Base-by-base conservation (phyloP, 2,113 vertebrate species). In the Platycercus adscitus region DNA sequence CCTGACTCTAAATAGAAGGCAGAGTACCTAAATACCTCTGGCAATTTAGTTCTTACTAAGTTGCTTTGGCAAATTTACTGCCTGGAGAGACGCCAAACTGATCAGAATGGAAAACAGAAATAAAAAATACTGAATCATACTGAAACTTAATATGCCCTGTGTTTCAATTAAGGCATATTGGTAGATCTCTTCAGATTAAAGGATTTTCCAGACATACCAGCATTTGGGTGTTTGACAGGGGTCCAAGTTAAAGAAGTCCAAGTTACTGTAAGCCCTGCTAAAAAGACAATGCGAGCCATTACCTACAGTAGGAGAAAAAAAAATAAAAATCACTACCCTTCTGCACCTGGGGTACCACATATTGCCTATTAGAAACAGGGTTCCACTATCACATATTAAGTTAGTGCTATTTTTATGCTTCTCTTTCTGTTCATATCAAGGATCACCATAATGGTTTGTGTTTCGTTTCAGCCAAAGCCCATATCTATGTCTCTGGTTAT, bases 401-500 rank as follows among this genome's bases (percentile, higher is more conserved):
- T 55, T 43, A 41, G 31, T 86, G 26, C 3, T 55, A 26, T 12
- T 55, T 49, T 75, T 63, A 69, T 81, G n/a, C 21, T 47, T 43
- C n/a, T 66, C 23, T 43, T 81, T 47, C n/a, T 49, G 35, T 55
- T 63, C 15, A 11, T 28, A 35, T 12, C 24, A 69, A 61, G 47
- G 17, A 43, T 53, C 31, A 47, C 11, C 0, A 0, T 43, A 63
- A 47, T 5, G 7, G 21, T 55, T 17, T 63, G 14, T 15, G 21
- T 68, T 69, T 39, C 55, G 8, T 55, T 61, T 76, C 69, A 81
- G 25, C 4, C 4, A 19, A 75, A 81, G 41, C 28, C 39, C 6
- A 1, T 24, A 35, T 6, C 20, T 58, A 4, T 39, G 16, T 29
- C 11, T 58, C 13, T 46, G 12, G 3, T 61, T 75, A 81, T 7